Evolutionary conservation across 2,888 invertebrate species (phyloP).

Genomic region (Phalera bucephala): DNA sequence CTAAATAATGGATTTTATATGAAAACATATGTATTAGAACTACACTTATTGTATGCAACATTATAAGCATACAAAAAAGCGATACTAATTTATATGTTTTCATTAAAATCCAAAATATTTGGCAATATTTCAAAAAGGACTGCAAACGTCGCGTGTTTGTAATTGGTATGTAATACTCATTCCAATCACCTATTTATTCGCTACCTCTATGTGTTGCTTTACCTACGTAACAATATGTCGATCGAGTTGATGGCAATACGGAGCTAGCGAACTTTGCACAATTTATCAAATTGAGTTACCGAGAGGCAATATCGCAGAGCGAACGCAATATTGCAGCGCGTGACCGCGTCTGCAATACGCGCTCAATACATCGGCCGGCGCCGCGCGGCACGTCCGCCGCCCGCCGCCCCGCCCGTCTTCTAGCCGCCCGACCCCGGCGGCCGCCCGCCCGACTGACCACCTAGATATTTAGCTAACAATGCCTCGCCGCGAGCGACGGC

Average conservation of each 20-base stretch:
- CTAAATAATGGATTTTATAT: too few relatives aligned
- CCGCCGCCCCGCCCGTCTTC: conserved; percentile 59
- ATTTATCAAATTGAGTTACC: conserved; percentile 82
- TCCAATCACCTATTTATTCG: conserved; percentile 2
- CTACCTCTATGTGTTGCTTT: neutral
- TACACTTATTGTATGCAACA: too few relatives aligned
- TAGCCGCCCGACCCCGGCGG: conserved; percentile 53
- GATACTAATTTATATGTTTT: too few relatives aligned
- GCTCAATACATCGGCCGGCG: conserved; percentile 83
- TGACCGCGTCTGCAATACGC: conserved; percentile 83
- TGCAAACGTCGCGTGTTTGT: too few relatives aligned
- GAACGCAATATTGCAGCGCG: conserved; percentile 83
- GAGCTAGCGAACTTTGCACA: conserved; percentile 76
- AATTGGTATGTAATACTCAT: too few relatives aligned
- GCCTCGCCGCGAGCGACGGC: conserved; percentile 67
- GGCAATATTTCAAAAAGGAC: too few relatives aligned
- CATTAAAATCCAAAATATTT: too few relatives aligned
- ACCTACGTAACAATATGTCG: conserved; percentile 46
- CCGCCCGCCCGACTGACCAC: conserved; percentile 77
- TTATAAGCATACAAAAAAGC: too few relatives aligned
- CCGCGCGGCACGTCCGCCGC: conserved; percentile 75
- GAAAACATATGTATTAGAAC: too few relatives aligned
- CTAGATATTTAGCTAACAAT: conserved; percentile 83
- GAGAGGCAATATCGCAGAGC: conserved; percentile 80
- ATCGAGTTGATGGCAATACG: conserved; percentile 61